Conservation (phyloP, 1,140 invertebrate species). For the Aphis craccivora region DNA sequence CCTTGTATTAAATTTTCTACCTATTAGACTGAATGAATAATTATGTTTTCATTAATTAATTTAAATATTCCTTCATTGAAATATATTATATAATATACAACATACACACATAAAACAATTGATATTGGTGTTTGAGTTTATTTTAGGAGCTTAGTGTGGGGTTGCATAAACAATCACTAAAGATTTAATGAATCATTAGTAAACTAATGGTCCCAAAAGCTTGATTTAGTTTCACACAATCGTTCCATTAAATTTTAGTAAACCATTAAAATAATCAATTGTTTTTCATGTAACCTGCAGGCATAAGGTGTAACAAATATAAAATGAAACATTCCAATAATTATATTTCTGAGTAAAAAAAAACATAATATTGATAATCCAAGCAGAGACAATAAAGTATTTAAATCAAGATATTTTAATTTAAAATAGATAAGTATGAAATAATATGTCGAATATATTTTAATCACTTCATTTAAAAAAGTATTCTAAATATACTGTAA, state of each 20-base stretch:
- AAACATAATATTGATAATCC: not conserved
- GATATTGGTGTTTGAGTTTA: not conserved
- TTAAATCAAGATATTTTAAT: not conserved
- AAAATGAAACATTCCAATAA: too few relatives aligned
- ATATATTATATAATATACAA: not conserved
- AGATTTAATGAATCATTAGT: not conserved
- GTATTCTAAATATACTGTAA: not conserved
- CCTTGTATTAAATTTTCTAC: too few relatives aligned
- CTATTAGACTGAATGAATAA: too few relatives aligned
- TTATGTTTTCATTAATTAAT: too few relatives aligned
- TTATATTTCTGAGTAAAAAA: not conserved
- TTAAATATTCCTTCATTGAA: not conserved
- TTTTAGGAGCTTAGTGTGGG: not conserved
- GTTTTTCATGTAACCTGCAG: not conserved
- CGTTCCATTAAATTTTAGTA: not conserved
- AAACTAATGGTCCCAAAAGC: not conserved
- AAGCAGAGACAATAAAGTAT: not conserved
- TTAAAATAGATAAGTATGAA: not conserved
- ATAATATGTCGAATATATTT: not conserved
- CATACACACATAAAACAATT: not conserved
- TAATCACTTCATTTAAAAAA: not conserved
- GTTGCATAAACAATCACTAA: not conserved
- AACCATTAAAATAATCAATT: not conserved
- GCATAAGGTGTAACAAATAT: too few relatives aligned
- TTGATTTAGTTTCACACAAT: not conserved